These are phyloP conservation scores for human (Homo sapiens) DNA, from an alignment of 2,113 vertebrate genomes.

Conservation along the genomic window DNA sequence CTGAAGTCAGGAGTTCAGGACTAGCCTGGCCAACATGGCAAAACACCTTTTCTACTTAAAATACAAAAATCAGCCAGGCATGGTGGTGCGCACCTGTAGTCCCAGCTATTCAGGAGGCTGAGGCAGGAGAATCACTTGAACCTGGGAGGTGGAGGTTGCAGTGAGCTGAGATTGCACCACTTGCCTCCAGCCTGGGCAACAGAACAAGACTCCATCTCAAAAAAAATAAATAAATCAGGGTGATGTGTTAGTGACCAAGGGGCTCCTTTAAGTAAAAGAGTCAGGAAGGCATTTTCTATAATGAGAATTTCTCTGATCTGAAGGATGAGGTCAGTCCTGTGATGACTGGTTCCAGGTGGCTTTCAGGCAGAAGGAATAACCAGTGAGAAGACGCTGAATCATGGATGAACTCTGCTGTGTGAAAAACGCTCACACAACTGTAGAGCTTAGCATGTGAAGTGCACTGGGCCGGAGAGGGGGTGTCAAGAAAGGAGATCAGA, in stretches of 20 bases:
- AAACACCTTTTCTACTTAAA: too few relatives aligned
- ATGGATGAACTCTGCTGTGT: not conserved
- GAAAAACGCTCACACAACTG: not conserved
- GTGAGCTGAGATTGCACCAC: too few relatives aligned
- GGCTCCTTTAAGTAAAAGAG: not conserved
- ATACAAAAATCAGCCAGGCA: too few relatives aligned
- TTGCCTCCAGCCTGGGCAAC: too few relatives aligned
- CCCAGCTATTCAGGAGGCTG: too few relatives aligned
- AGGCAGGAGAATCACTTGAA: too few relatives aligned
- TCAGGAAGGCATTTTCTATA: not conserved
- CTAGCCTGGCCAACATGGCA: too few relatives aligned
- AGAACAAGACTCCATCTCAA: too few relatives aligned
- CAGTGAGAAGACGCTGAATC: not conserved
- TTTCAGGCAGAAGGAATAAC: not conserved
- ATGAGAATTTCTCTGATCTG: not conserved
- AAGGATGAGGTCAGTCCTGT: not conserved
- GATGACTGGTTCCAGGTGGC: not conserved
- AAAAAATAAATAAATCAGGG: too few relatives aligned
- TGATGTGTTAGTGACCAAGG: not conserved
- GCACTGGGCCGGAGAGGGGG: not conserved
- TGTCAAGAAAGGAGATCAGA: not conserved
- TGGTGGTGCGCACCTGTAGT: too few relatives aligned
- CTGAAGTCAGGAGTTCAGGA: too few relatives aligned
- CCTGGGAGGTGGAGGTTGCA: too few relatives aligned
- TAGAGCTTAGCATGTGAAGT: not conserved